Base-by-base conservation (phyloP, 2,888 invertebrate genomes). In the Odontomyia ornata region DNA sequence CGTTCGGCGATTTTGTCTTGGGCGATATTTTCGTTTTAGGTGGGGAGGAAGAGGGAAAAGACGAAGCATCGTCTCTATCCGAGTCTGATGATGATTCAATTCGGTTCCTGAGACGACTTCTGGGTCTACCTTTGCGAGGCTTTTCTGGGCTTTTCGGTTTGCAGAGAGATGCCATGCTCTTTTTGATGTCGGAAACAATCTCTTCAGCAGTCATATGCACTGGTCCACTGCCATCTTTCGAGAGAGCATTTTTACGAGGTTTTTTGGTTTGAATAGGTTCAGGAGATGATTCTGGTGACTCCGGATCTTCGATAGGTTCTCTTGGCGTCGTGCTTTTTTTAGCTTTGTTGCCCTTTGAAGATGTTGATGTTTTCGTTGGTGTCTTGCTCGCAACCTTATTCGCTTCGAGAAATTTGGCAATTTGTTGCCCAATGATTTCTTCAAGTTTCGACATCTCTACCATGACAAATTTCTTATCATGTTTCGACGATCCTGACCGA, bases 211-310 rank as follows among this genome's bases (percentile, higher is more conserved):
- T 47, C 69, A 47, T 69, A 25, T 69, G 69, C 47, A n/a, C 7
- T 25, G 69, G 47, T 3, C 69, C 69, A n/a, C 69, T 69, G 23
- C 69, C 69, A 25, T 69, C 69, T 25, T 69, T 69, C 23, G 69
- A 69, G 21, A 18, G 15, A 1, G 69, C 47, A 69, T 69, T 69
- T 69, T 25, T 69, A 21, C 21, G 4, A 1, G 69, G 47, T 25
- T 46, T 69, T 21, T 2, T 46, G 7, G 23, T 23, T n/a, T n/a
- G n/a, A n/a, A n/a, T n/a, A n/a, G n/a, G n/a, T 5, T 9, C 25
- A 52, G n/a, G 52, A 36, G 36, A 36, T 15, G 52, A 52, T 15
- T 13, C 18, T 52, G 36, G 9, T 36, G 36, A 36, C 36, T 9
- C 36, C 36, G 36, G 5, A 36, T 9, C 36, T 3, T 36, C 36